phyloP scores from a whole-genome alignment of 2,797 vertebrate genomes.

The Novumbra hubbsi region DNA sequence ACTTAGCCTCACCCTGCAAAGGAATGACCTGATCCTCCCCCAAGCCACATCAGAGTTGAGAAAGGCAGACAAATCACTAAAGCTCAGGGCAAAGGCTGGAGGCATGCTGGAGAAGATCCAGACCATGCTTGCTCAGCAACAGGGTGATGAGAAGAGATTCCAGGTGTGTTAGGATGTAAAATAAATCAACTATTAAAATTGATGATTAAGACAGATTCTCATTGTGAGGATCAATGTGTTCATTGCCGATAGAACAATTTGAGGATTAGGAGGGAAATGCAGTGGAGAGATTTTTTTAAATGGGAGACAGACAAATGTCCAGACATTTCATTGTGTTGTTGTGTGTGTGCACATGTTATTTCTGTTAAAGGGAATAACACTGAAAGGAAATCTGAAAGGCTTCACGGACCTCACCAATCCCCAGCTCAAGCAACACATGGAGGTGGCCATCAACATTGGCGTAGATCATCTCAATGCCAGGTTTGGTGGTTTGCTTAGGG shows the following conservation, averaged over 20 bases:
- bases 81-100: too few species aligned
- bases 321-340: not conserved
- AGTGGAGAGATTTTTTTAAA: constrained; percentile 4
- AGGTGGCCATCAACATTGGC: constrained; percentile 20
- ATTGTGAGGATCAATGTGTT: constrained; percentile 6
- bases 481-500: constrained; percentile 27
- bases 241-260: constrained; percentile 7
- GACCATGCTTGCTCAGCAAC: too few species aligned
- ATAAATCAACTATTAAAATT: not conserved
- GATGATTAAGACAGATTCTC: constrained; percentile 14
- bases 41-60: constrained; percentile 27
- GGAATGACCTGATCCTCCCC: constrained; percentile 27
- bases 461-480: constrained; percentile 21
- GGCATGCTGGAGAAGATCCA: too few species aligned
- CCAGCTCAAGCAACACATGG: constrained; percentile 23
- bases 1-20: constrained; percentile 20
- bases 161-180: not conserved
- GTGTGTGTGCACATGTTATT: not conserved
- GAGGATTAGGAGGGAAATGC: constrained; percentile 20
- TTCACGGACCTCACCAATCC: constrained; percentile 24
- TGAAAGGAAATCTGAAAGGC: constrained; percentile 25
- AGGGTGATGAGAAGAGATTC: too few species aligned
- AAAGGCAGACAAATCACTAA: constrained; percentile 24
- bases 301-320: not conserved
- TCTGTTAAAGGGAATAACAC: constrained; percentile 23